Percentiles rank a stretch among this genome's conserved stretches.
These are phyloP conservation scores for Brachionus rubens DNA, from an alignment of 1,140 invertebrate species.

Conservation along the genomic window DNA sequence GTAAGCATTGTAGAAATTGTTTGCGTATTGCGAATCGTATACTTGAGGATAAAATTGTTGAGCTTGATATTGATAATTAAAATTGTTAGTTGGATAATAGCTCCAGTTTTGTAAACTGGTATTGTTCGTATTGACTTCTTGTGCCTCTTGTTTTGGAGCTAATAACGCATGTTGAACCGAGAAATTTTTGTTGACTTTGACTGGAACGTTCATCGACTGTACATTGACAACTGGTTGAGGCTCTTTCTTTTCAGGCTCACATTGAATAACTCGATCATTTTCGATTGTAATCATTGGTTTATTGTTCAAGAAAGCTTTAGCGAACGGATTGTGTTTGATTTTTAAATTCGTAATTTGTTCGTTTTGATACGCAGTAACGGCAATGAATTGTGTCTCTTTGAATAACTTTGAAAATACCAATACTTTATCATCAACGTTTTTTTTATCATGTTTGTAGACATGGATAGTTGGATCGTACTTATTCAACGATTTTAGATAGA, in stretches of 20 bases:
- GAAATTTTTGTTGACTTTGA: background rate
- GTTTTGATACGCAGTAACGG: slow-evolving; percentile 64
- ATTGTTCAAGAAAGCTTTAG: slow-evolving; percentile 48
- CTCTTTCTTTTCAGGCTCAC: background rate
- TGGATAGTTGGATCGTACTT: slow-evolving; percentile 99
- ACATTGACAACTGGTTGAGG: background rate
- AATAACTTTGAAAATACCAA: slow-evolving; percentile 91
- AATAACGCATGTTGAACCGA: background rate
- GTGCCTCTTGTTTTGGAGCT: background rate
- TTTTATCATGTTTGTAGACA: slow-evolving; percentile 70
- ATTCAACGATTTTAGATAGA: slow-evolving; percentile 99
- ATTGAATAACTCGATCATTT: slow-evolving; percentile 3
- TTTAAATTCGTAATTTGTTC: slow-evolving; percentile 53
- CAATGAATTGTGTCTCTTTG: slow-evolving; percentile 98
- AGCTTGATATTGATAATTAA: background rate
- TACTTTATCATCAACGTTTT: slow-evolving; percentile 55
- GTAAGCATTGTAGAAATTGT: background rate
- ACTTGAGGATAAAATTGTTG: background rate
- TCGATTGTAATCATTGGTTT: slow-evolving; percentile 34
- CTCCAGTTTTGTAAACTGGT: no score
- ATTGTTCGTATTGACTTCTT: background rate
- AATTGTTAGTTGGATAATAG: background rate
- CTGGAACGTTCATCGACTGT: background rate
- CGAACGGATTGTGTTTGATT: slow-evolving; percentile 48
- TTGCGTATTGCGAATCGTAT: background rate